These are phyloP conservation scores for Dysmachus trigonus DNA, from an alignment of 2,888 invertebrate genomes.

Conservation along the genomic window DNA sequence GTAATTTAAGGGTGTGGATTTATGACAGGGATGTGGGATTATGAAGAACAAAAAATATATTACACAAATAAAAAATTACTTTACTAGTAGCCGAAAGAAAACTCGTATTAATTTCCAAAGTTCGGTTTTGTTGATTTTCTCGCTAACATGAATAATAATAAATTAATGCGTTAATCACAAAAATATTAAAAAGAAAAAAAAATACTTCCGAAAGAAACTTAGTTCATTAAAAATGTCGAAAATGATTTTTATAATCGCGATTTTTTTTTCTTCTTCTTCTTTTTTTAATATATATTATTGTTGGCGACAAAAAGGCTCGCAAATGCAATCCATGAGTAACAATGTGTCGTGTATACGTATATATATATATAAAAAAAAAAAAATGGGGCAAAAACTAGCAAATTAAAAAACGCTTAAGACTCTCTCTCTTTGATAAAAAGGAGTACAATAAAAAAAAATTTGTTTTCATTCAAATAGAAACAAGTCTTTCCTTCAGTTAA, in stretches of 20 bases:
- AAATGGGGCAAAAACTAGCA: not conserved
- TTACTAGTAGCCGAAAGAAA: not conserved
- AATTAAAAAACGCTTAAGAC: constrained; percentile 4
- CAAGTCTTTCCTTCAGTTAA: constrained; percentile 25
- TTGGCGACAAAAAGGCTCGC: not conserved
- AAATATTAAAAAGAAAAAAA: not conserved
- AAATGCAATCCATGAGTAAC: constrained; percentile 6
- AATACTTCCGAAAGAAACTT: not conserved
- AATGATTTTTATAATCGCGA: not conserved
- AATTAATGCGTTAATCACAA: constrained; percentile 27
- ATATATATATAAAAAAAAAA: not conserved
- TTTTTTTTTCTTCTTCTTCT: no score
- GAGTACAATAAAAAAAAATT: not conserved
- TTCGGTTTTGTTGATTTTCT: constrained; percentile 1
- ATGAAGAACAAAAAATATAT: not conserved
- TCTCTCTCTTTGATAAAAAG: constrained; percentile 9
- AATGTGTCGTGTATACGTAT: not conserved
- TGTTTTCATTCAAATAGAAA: constrained; percentile 15
- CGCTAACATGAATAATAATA: constrained; percentile 10
- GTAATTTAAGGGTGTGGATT: not conserved
- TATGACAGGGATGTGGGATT: not conserved
- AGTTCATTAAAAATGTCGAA: not conserved
- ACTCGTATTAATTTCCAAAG: not conserved
- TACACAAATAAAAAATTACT: not conserved
- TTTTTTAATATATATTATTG: no score